Evolutionary conservation across 2,113 vertebrate genomes (phyloP), one percentile per base, ranked within the genome.

Genomic region (Bambusicola thoracicus): DNA sequence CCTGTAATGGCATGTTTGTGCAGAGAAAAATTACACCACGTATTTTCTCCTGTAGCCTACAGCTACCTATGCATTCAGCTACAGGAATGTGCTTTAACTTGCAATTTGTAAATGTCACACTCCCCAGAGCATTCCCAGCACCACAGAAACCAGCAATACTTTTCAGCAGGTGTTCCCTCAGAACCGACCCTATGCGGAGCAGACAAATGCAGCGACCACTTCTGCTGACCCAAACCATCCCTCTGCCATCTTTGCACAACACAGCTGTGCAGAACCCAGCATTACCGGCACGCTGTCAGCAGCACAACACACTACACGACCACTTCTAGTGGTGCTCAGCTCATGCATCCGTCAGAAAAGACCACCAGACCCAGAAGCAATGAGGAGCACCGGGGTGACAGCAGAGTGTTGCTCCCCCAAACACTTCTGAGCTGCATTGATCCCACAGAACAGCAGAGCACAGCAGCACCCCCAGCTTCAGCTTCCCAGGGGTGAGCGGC

Each of bases 291-390:
- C 0, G 1, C 5, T 11, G 6, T 1, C 16, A 7, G 49, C 2
- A 16, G 20, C 2, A 10, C 17, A 2, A 8, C 0, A 2, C 27
- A 3, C 3, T 3, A 11, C 2, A 4, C 2, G 38, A 16, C 0
- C 40, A 13, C 41, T 21, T 10, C 41, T 24, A 41, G 44, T 6
- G 11, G 16, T 1, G 38, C 38, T 24, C 25, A 3, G 51, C 61
- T 25, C 11, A 3, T 3, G 55, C 53, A 6, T 21, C 2, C 3
- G 15, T 30, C 24, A 27, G n/a, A 7, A 30, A 10, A 19, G 46
- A 11, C 10, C 16, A 2, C 22, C 18, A 3, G n/a, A 46, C 40
- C 46, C 18, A n/a, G 46, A n/a, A 11, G 70, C 56, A 6, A 4
- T 1, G 6, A 13, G 41, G 58, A 32, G 51, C 43, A 36, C 30